phyloP scores from a whole-genome alignment of 1,140 invertebrate species.

The Portunus trituberculatus region DNA sequence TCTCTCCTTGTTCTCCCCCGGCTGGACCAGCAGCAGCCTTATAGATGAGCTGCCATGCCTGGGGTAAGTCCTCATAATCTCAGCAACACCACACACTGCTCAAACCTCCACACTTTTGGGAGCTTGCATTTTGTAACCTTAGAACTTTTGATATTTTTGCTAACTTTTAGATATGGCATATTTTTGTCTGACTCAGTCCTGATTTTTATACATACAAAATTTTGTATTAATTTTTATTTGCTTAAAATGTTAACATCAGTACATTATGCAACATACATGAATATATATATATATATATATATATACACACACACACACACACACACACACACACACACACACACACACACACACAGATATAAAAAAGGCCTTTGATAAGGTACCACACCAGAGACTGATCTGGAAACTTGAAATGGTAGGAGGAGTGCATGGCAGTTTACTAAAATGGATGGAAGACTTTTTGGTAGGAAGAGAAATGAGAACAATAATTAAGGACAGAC shows the following conservation, averaged over 20 bases:
- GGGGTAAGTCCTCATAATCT: conserved; percentile 66
- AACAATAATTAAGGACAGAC: too few relatives aligned
- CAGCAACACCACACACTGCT: conserved; percentile 45
- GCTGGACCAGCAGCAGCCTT: conserved; percentile 71
- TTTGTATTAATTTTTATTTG: background rate
- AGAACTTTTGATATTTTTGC: conserved; percentile 33
- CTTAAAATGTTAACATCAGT: background rate
- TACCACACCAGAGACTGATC: too few relatives aligned
- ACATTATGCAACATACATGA: background rate
- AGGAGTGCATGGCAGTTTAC: too few relatives aligned
- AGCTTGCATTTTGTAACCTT: conserved; percentile 49
- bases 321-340: background rate
- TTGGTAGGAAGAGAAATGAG: too few relatives aligned
- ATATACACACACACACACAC: background rate
- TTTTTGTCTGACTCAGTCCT: conserved; percentile 37
- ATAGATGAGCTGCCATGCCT: conserved; percentile 72
- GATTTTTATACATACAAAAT: background rate
- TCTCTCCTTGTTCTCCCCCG: conserved; percentile 70
- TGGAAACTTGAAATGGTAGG: too few relatives aligned
- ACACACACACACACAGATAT: too few relatives aligned
- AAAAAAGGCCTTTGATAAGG: too few relatives aligned
- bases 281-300: background rate
- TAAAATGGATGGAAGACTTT: too few relatives aligned
- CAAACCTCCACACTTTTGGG: conserved; percentile 22
- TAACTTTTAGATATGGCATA: conserved; percentile 18